phyloP scores from a whole-genome alignment of 2,113 vertebrate genomes.

The Carassius gibelio region DNA sequence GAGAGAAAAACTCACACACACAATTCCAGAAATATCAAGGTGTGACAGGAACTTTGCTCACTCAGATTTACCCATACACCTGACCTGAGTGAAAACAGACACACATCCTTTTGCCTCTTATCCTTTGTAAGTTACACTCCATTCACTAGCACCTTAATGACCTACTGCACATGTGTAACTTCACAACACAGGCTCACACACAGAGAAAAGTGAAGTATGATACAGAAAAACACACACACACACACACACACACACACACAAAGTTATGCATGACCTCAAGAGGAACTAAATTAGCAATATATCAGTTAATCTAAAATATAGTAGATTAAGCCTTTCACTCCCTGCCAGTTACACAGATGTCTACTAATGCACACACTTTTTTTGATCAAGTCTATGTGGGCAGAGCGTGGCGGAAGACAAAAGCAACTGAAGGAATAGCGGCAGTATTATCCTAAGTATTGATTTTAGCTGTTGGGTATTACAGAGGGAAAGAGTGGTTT shows the following conservation, averaged over 20 bases:
- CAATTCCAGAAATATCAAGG: constrained; percentile 17
- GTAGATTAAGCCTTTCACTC: neutral
- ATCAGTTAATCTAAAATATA: constrained; percentile 9
- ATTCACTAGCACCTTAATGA: constrained; percentile 41
- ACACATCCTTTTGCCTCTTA: constrained; percentile 56
- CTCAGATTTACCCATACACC: constrained; percentile 59
- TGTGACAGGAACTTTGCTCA: constrained; percentile 70
- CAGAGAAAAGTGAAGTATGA: constrained; percentile 34
- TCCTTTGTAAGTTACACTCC: constrained; percentile 46
- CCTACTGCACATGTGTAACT: constrained; percentile 5
- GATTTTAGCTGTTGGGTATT: constrained; percentile 97
- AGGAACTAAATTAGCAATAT: constrained; percentile 2
- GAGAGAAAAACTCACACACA: constrained; percentile 16
- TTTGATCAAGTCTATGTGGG: constrained; percentile 60
- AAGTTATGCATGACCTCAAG: neutral
- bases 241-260: no score
- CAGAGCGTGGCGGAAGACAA: constrained; percentile 73
- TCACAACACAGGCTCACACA: constrained; percentile 47
- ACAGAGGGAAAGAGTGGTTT: constrained; percentile 89
- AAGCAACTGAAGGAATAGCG: constrained; percentile 80
- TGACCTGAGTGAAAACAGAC: constrained; percentile 46
- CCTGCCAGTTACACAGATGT: neutral
- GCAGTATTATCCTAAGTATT: constrained; percentile 93
- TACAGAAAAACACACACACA: neutral
- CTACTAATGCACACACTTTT: constrained; percentile 27